Base-by-base conservation (phyloP, 2,888 invertebrate genomes). In the Phragmatobia fuliginosa region DNA sequence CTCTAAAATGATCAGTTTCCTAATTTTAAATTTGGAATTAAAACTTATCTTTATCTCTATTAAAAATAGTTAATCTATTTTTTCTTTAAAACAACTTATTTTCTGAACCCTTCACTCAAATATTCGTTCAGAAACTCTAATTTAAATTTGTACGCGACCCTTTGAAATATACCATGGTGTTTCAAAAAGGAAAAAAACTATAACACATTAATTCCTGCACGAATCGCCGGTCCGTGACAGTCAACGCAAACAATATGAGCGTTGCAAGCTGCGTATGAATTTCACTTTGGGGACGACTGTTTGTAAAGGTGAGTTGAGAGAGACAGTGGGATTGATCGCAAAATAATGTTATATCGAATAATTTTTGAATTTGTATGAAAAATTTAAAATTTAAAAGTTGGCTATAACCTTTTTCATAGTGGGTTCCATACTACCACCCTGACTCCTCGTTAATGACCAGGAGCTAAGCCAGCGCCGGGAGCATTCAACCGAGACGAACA, bases 241-340 rank as follows among this genome's bases (percentile, higher is more conserved):
- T 75, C 73, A 75, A 66, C 66, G 83, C 83, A 83, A 85, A 89
- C 90, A 90, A 88, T 90, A 87, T 87, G 86, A 79, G 81, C 78
- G 83, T 76, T 74, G 80, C 78, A 78, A 68, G 77, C 80, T 81
- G 83, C 86, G 85, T 89, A 88, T 87, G 88, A 89, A 90, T 90
- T 88, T 86, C 82, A 81, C 87, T 87, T 89, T 88, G 89, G 87
- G 81, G 72, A 36, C 33, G 21, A 58, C 31, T 69, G 80, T 87
- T 87, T 80, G 38, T 8, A 70, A 62, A 36, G 25, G 60, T 32
- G 10, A 76, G 78, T 76, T 41, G 7, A 49, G 1, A 28, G 61
- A 38, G 14, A 56, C n/a, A n/a, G 52, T 62, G 18, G 52, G 6
- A 6, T 49, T 45, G 16, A 28, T 28, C 4, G 14, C 0, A 28